Percentiles rank a stretch among this genome's conserved stretches.
Evolutionary conservation across 2,797 vertebrate species (phyloP).

Genomic region (Ataeniobius toweri): DNA sequence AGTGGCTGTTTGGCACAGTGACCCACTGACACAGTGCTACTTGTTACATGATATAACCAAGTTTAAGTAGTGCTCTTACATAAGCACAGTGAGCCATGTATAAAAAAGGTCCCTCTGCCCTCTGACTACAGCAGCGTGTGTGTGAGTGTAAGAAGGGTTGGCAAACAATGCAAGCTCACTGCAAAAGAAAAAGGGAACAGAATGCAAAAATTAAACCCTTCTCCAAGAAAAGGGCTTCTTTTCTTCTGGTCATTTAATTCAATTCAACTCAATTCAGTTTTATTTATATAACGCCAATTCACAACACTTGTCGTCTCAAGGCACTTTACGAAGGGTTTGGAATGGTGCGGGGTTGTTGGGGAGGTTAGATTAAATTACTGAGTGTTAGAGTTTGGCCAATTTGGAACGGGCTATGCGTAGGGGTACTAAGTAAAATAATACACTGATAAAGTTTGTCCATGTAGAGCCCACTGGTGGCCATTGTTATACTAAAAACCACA

Average conservation of each 20-base stretch:
- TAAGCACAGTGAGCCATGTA: slow-evolving; percentile 77
- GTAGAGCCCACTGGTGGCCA: no score
- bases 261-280: no score
- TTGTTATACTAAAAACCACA: no score
- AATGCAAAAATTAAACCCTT: slow-evolving; percentile 49
- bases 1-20: slow-evolving; percentile 70
- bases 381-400: no score
- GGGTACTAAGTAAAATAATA: no score
- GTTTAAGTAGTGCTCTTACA: slow-evolving; percentile 78
- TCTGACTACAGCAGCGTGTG: slow-evolving; percentile 61
- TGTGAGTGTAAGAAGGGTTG: slow-evolving; percentile 24
- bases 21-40: slow-evolving; percentile 80
- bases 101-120: slow-evolving; percentile 69
- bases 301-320: no score
- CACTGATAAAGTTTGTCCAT: no score
- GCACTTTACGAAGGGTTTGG: no score
- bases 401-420: no score
- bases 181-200: slow-evolving; percentile 55
- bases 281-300: no score
- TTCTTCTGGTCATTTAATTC: slow-evolving; percentile 22
- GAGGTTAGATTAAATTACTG: no score
- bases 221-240: slow-evolving; percentile 38
- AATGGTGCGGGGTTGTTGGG: no score
- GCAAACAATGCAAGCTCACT: slow-evolving; percentile 62
- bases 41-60: slow-evolving; percentile 75